These are phyloP conservation scores for Telenomus remus DNA, from an alignment of 1,140 invertebrate species.

Conservation along the genomic window DNA sequence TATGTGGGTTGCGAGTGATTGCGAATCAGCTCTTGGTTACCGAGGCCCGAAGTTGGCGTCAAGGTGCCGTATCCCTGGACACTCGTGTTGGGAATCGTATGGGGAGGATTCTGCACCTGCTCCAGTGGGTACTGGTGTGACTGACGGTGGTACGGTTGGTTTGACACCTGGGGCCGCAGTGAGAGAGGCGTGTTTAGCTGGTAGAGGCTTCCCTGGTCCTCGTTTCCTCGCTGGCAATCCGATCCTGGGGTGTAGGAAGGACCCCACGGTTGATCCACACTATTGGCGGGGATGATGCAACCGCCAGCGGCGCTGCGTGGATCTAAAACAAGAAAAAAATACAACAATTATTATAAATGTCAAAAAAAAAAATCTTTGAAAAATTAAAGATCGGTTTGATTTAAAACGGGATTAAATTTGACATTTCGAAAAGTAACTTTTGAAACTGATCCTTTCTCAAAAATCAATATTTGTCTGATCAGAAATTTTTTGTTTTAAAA, in stretches of 20 bases:
- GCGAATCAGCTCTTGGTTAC: conserved; percentile 56
- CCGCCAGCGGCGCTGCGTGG: conserved; percentile 73
- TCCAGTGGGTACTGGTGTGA: conserved; percentile 30
- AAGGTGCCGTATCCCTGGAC: conserved; percentile 50
- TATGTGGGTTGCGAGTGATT: conserved; percentile 58
- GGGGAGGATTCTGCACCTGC: conserved; percentile 24
- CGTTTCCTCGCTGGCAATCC: conserved; percentile 66
- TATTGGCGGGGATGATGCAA: conserved; percentile 72
- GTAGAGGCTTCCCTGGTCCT: conserved; percentile 62
- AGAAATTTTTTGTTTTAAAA: too few relatives aligned
- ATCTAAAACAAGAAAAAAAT: conserved; percentile 64
- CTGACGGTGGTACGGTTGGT: conserved; percentile 43
- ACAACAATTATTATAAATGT: background rate
- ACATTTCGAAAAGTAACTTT: too few relatives aligned
- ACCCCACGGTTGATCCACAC: conserved; percentile 73
- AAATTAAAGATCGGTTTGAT: too few relatives aligned
- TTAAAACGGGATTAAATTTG: too few relatives aligned
- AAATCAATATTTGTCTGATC: too few relatives aligned
- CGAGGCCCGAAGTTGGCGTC: conserved; percentile 60
- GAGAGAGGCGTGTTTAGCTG: conserved; percentile 46
- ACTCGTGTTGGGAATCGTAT: conserved; percentile 39
- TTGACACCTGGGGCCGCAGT: conserved; percentile 12
- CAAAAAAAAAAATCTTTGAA: too few relatives aligned
- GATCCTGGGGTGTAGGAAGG: conserved; percentile 66
- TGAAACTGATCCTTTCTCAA: too few relatives aligned